Evolutionary conservation across 2,797 vertebrate species (phyloP).

Genomic region (Enteromius thamalakanensis): DNA sequence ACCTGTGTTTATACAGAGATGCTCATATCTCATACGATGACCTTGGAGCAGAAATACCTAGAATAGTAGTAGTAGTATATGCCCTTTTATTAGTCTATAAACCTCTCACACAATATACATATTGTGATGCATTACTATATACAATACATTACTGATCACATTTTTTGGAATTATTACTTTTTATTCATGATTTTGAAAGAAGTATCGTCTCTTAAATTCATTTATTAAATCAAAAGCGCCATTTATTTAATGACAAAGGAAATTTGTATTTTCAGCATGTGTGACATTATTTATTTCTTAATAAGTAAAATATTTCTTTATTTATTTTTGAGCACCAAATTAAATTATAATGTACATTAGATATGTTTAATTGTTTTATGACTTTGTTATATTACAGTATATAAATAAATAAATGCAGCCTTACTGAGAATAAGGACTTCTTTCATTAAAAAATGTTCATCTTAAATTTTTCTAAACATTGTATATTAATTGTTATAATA

Average conservation of each 20-base stretch:
- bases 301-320: neutral
- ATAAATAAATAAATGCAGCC: neutral
- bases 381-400: neutral
- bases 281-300: neutral
- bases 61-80: neutral
- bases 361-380: neutral
- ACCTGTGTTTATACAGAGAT: constrained; percentile 1
- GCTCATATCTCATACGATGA: neutral
- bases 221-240: neutral
- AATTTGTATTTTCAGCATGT: neutral
- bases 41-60: neutral
- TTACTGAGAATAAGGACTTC: neutral
- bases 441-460: neutral
- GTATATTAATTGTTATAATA: neutral
- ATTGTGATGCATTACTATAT: neutral
- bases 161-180: no score
- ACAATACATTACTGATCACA: neutral
- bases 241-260: neutral
- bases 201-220: neutral
- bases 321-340: neutral
- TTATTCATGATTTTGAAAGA: neutral
- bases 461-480: neutral
- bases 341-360: neutral
- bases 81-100: neutral
- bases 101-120: neutral